Percentiles rank a stretch among this genome's conserved stretches.
phyloP scores from a whole-genome alignment of 2,888 invertebrate species.

The Frankliniella fusca region DNA sequence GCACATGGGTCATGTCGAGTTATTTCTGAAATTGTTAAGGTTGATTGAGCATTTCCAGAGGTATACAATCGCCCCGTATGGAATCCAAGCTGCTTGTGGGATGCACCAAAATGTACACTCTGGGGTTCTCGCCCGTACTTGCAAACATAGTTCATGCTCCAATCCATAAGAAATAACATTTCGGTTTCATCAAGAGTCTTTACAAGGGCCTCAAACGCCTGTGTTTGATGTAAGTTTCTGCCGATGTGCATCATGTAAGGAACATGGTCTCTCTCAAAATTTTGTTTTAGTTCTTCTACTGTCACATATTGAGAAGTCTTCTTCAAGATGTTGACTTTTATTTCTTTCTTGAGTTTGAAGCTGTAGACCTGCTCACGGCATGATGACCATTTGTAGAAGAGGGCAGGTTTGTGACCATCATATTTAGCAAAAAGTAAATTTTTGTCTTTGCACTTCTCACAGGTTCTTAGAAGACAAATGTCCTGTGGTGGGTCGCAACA shows the following conservation, averaged over 20 bases:
- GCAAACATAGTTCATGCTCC: background rate
- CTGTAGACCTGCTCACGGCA: background rate
- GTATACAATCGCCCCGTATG: background rate
- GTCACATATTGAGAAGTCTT: background rate
- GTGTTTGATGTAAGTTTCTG: background rate
- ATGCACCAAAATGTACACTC: background rate
- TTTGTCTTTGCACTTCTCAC: background rate
- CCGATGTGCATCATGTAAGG: background rate
- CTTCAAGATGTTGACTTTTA: background rate
- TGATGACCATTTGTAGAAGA: background rate
- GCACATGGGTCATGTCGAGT: background rate
- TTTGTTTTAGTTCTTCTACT: background rate
- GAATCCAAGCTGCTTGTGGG: background rate
- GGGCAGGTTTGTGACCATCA: background rate
- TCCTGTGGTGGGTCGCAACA: background rate
- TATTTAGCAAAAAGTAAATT: background rate
- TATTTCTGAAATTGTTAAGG: background rate
- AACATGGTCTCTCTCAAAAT: background rate
- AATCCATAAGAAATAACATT: background rate
- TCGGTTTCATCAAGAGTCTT: background rate
- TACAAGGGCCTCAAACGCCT: background rate
- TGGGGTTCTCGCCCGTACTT: background rate
- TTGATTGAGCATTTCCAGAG: background rate
- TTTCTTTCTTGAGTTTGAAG: background rate
- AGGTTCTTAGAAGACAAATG: background rate